Conservation (phyloP, 1,140 invertebrate genomes). For the Pseudomyrmex pallidus region DNA sequence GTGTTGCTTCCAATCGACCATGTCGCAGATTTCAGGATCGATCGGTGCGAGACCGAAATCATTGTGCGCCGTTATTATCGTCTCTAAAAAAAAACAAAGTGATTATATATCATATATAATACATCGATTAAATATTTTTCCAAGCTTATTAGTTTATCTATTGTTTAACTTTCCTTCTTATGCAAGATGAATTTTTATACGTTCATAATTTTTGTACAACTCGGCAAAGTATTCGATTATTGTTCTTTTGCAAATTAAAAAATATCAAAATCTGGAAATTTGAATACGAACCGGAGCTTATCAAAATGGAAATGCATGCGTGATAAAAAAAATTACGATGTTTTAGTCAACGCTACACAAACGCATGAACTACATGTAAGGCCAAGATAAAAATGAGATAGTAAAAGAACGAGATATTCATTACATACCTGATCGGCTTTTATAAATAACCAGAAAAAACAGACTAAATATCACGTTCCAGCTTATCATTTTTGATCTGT, state of each 20-base stretch:
- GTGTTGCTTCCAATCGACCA: slow-evolving; percentile 71
- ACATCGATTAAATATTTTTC: no score
- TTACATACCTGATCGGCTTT: slow-evolving; percentile 36
- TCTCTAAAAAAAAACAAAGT: slow-evolving; percentile 37
- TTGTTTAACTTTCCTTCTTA: no score
- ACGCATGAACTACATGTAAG: not conserved
- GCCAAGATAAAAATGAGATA: not conserved
- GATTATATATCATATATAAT: not conserved
- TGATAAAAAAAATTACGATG: not conserved
- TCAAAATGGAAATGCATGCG: not conserved
- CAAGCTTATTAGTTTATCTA: no score
- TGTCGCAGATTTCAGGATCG: slow-evolving; percentile 54
- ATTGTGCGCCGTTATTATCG: slow-evolving; percentile 35
- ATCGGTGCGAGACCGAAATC: slow-evolving; percentile 34
- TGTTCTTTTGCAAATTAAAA: no score
- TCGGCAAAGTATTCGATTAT: no score
- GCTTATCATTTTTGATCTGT: slow-evolving; percentile 35
- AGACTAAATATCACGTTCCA: slow-evolving; percentile 32
- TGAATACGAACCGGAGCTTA: no score
- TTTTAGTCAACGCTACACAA: not conserved
- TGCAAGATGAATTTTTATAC: no score
- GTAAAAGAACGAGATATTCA: not conserved
- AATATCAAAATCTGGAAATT: no score
- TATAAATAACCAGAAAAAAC: not conserved
- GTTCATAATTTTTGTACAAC: no score